These are phyloP conservation scores for Simalia tracyae DNA, from an alignment of 2,797 vertebrate species.

Conservation along the genomic window DNA sequence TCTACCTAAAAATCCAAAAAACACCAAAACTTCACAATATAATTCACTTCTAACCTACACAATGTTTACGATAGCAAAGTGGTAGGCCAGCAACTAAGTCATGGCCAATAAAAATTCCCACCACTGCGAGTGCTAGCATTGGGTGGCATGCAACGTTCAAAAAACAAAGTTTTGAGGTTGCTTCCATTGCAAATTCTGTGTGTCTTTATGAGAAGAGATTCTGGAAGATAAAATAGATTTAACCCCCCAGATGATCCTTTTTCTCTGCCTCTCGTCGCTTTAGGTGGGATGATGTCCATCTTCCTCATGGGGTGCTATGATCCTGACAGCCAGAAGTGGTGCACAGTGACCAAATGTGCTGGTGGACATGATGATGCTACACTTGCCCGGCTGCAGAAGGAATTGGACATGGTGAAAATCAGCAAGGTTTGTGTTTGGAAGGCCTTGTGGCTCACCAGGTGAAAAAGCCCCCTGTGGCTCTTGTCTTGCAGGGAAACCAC, in stretches of 20 bases:
- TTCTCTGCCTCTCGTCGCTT: constrained; percentile 11
- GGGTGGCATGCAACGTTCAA: not conserved
- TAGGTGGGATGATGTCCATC: constrained; percentile 98
- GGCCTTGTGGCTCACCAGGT: not conserved
- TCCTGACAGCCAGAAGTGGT: constrained; percentile 90
- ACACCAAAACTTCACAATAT: not conserved
- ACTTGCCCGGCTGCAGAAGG: constrained; percentile 89
- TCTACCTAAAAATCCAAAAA: not conserved
- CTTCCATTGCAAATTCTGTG: not conserved
- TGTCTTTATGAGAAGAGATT: not conserved
- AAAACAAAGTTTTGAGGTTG: not conserved
- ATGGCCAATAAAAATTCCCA: not conserved
- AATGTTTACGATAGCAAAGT: not conserved
- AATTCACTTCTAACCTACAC: not conserved
- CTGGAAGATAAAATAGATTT: not conserved
- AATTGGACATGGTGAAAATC: constrained; percentile 96
- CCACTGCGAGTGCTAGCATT: not conserved
- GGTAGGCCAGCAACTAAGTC: not conserved
- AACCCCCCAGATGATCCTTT: not conserved
- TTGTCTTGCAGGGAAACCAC: not conserved
- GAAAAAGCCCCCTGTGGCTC: not conserved
- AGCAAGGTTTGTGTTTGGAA: constrained; percentile 82
- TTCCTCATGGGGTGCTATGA: constrained; percentile 98
- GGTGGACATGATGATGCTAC: constrained; percentile 95
- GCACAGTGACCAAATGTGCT: constrained; percentile 95